Base-by-base conservation (phyloP, 2,888 invertebrate genomes). In the Drosophila buzzatii region DNA sequence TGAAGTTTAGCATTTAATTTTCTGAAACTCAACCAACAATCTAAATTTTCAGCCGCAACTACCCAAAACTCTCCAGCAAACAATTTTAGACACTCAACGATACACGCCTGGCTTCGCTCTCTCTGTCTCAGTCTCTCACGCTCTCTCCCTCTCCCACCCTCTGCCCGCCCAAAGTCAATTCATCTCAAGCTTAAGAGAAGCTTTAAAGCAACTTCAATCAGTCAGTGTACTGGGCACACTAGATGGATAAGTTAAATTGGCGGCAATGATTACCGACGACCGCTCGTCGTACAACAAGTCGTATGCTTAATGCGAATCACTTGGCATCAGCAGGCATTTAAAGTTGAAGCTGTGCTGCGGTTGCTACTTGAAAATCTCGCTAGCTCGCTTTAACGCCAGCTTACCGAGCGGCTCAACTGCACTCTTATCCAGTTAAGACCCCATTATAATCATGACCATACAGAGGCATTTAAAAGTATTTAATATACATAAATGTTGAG, bases 401-500 rank as follows among this genome's bases (percentile, higher is more conserved):
- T 53, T 39, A 10, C 37, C 35, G 27, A n/a, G 42, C 62, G 52
- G 60, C 62, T 76, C 76, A 85, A 87, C 85, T 77, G 86, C 77
- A 76, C 77, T 76, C 78, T 75, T 83, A 76, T 80, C 67, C 89
- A 76, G 63, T 56, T 77, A 62, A 77, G 71, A 47, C 57, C 31
- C 23, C 55, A 57, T 70, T 64, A 80, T 64, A 70, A 64, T 76
- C 60, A 67, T 70, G 73, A 37, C 31, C 56, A 52, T 61, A 51
- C 49, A 53, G 51, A n/a, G 23, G 51, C 63, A 76, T 81, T 81
- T 81, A 81, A 77, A 76, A 67, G 66, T 77, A 76, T 80, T 77
- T 77, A 77, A 81, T 81, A 67, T 76, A 77, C 77, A 81, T 81
- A 81, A 76, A 81, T 81, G 69, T 44, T 23, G 71, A 65, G 55